These are phyloP conservation scores for Resseliella maxima DNA, from an alignment of 2,888 invertebrate species.

Conservation along the genomic window DNA sequence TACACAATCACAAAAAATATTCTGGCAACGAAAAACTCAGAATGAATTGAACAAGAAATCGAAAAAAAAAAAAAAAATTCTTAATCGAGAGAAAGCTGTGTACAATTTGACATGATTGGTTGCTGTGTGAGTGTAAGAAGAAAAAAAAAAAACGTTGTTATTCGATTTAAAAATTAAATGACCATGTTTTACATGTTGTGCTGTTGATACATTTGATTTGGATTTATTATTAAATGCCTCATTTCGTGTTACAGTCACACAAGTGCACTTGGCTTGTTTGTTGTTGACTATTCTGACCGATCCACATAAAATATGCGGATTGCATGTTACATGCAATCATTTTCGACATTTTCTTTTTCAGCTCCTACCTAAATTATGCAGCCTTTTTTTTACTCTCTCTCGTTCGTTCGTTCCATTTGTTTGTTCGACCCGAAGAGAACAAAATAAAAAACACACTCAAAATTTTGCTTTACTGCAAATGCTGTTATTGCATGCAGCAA, in stretches of 20 bases:
- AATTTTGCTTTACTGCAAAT: not conserved
- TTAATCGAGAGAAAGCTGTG: not conserved
- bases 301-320: slow-evolving; percentile 32
- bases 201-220: slow-evolving; percentile 37
- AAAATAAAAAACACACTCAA: too few relatives aligned
- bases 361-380: slow-evolving; percentile 1
- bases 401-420: not conserved
- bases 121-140: not conserved
- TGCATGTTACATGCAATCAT: slow-evolving; percentile 50
- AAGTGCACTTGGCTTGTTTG: not conserved
- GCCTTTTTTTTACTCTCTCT: not conserved
- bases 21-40: not conserved
- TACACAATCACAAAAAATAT: not conserved
- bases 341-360: slow-evolving; percentile 13
- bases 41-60: not conserved
- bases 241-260: not conserved
- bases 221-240: not conserved
- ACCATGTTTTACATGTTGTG: slow-evolving; percentile 41
- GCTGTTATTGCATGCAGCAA: slow-evolving; percentile 34
- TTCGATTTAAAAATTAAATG: not conserved
- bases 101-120: slow-evolving; percentile 1
- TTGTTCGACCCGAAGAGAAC: too few relatives aligned
- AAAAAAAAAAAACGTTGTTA: too few relatives aligned
- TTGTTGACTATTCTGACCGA: not conserved
- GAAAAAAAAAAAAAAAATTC: not conserved